Percentiles rank a stretch among this genome's conserved stretches.
Conservation (phyloP, 92 coral and sea anemone species). For the Chrysogorgia sp. region DNA sequence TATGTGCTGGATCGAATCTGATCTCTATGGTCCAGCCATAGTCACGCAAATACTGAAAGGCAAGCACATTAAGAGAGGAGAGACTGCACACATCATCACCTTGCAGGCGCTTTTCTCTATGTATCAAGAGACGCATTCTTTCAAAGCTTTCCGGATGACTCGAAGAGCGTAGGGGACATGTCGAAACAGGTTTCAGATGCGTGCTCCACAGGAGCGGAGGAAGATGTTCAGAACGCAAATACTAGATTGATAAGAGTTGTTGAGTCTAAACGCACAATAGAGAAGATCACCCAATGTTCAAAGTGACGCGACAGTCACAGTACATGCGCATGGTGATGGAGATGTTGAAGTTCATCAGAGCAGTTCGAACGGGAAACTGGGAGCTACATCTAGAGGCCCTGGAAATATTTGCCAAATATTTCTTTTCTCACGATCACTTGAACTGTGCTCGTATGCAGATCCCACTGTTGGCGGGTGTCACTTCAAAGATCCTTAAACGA, state of each 20-base stretch:
- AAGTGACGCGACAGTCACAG: conserved; percentile 47
- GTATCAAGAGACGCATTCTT: conserved; percentile 64
- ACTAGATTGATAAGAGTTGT: conserved; percentile 30
- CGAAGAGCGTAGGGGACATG: conserved; percentile 11
- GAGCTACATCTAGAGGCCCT: conserved; percentile 64
- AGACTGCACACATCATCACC: conserved; percentile 57
- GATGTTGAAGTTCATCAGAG: conserved; percentile 54
- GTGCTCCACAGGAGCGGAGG: conserved; percentile 35
- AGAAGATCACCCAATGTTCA: conserved; percentile 65
- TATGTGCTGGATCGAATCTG: conserved; percentile 58
- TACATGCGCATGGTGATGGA: conserved; percentile 70
- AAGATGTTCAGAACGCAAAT: conserved; percentile 20
- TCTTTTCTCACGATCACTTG: conserved; percentile 64
- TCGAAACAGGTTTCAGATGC: conserved; percentile 34
- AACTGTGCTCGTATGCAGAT: conserved; percentile 63
- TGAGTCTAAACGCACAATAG: conserved; percentile 17
- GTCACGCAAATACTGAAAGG: conserved; percentile 65
- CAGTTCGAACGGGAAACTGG: conserved; percentile 68
- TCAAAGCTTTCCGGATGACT: too few species aligned
- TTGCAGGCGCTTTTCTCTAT: conserved; percentile 58
- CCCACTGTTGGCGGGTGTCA: conserved; percentile 60
- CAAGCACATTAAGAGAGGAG: conserved; percentile 58
- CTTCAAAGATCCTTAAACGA: conserved; percentile 50
- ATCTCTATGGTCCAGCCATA: conserved; percentile 56
- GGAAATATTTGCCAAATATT: conserved; percentile 60